Evolutionary conservation across 2,888 invertebrate species (phyloP), one percentile per base, ranked within the genome.

Genomic region (Macrosiphum euphorbiae): DNA sequence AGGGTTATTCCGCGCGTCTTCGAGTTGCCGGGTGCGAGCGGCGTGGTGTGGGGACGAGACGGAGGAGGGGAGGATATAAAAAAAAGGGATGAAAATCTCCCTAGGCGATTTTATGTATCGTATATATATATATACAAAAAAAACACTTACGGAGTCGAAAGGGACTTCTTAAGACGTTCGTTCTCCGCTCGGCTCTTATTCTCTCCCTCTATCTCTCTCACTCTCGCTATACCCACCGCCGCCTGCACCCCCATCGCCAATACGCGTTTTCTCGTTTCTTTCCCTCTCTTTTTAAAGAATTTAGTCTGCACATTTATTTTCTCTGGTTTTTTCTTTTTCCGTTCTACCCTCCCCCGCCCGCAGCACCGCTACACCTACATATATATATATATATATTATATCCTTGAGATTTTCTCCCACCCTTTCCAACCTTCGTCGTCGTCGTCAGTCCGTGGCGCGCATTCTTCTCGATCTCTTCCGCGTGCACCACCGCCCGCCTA

Each of bases 91-190:
- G 93, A 93, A 93, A 94, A 94, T 94, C 90, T 90, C 94, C 94
- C 94, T 90, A 90, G 94, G 94, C 94, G 94, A 90, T 94, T 94
- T 94, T 94, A 94, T 94, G 90, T 90, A 94, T 90, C 86, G 86
- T 85, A 88, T 92, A 52, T 78, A 78, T 78, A 78, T 88, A 52
- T 88, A 90, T 8, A 90, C 16, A 52, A 13, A 47, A 91, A 94
- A 94, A 94, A 94, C 94, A 94, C 94, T 94, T 94, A 94, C 90
- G 94, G 41, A 94, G 94, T 86, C 94, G 94, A 94, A 94, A 94
- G 94, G 90, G 94, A 94, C 94, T 94, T 90, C 94, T 90, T 94
- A 94, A 94, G 90, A 94, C 67, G 67, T 35, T 67, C n/a, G 67
- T 67, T 94, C 93, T 61, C 90, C 84, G 44, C 58, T 93, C 55